Evolutionary conservation across 2,113 vertebrate species (phyloP).

Genomic region (Gambusia holbrooki): DNA sequence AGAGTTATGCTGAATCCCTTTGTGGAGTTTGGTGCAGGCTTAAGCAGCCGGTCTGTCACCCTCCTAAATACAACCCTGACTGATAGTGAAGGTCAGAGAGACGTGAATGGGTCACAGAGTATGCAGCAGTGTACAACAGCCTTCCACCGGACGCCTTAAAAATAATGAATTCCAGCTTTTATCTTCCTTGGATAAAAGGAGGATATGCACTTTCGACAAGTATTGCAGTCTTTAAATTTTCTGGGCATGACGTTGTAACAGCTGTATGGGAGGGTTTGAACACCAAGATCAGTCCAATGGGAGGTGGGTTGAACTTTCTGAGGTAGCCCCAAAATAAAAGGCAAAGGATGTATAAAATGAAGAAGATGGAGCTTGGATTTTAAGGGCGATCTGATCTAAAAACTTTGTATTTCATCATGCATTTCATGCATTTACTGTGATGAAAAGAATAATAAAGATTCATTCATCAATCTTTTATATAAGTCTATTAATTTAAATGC

Average conservation of each 20-base stretch:
- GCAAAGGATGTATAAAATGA: background rate
- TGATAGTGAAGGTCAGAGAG: conserved; percentile 1
- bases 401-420: no score
- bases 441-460: no score
- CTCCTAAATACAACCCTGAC: conserved; percentile 27
- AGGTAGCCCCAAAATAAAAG: background rate
- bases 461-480: no score
- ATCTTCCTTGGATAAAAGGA: conserved; percentile 1
- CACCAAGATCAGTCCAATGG: background rate
- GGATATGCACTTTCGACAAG: background rate
- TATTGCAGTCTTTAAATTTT: background rate
- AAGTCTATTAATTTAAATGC: no score
- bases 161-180: conserved; percentile 43
- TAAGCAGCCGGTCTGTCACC: background rate
- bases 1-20: conserved; percentile 9
- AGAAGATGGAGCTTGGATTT: background rate
- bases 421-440: no score
- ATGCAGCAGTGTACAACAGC: conserved; percentile 30
- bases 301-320: background rate
- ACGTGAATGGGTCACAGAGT: conserved; percentile 17
- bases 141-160: conserved; percentile 39
- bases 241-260: background rate
- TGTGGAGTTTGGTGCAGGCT: conserved; percentile 19
- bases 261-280: background rate
- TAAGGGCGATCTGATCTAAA: background rate